Base-by-base conservation (phyloP, 2,888 invertebrate species). In the Atrina japonica region DNA sequence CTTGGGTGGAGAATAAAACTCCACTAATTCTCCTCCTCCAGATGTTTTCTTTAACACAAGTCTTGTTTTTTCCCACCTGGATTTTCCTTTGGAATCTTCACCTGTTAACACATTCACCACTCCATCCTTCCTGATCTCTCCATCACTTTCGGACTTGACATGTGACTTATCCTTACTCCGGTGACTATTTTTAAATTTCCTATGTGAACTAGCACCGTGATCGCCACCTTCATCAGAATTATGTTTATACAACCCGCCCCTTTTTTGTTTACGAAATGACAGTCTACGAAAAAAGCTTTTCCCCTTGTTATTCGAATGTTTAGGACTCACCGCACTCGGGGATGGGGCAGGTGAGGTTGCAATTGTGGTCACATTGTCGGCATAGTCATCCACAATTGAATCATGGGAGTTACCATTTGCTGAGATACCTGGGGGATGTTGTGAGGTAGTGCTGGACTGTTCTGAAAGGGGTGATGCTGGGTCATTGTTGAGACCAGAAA, bases 61-160 rank as follows among this genome's bases (percentile, higher is more conserved):
- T 82, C 97, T 93, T 89, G 97, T 97, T 90, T 95, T 95, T 89
- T 97, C 97, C 97, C 98, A 98, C 90, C 96, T 96, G 30, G 96
- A 95, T 18, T 95, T 95, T 9, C 94, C 94, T 91, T 83, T 84
- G 3, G 83, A 81, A 89, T 97, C 96, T 88, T 98, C 97, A 0
- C 97, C 97, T 69, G 96, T 95, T 80, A 98, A 92, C 91, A 96
- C 97, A 92, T 96, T 96, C 9, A 98, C 97, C 81, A 95, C 94
- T 11, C 98, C 97, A 88, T 98, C 98, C 88, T 97, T 97, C 61
- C 80, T 82, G n/a, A 85, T 63, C 40, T 81, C 76, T 29, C 75
- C 78, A 5, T 61, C 43, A 30, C 21, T 52, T 27, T 60, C 64
- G 14, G 53, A 64, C 50, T 53, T 64, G 11, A 66, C 43, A 29